These are phyloP conservation scores for Aepyceros melampus DNA, from an alignment of 2,113 vertebrate genomes.

Conservation along the genomic window DNA sequence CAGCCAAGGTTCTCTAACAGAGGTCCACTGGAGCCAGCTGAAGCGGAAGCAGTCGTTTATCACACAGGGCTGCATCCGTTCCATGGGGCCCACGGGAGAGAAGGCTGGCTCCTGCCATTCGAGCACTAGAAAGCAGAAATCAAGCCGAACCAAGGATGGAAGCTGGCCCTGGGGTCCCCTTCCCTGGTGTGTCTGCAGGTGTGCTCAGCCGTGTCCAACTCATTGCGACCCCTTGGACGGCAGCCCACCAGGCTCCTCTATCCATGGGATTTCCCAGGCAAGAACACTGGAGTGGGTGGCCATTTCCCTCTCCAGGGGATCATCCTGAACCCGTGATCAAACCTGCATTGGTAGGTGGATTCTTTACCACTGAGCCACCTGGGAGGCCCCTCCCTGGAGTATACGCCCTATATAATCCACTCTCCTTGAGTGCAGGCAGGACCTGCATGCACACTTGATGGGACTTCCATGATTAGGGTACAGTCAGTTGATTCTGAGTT, in stretches of 20 bases:
- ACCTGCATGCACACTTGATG: no score
- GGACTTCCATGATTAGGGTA: no score
- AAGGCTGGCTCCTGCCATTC: background rate
- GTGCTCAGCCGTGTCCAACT: background rate
- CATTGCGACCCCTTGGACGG: fast-evolving
- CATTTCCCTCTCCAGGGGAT: background rate
- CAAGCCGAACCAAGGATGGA: background rate
- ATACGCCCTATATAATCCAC: fast-evolving
- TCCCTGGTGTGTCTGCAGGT: background rate
- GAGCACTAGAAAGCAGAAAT: background rate
- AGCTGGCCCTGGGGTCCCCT: background rate
- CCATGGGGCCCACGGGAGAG: background rate
- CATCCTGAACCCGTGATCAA: background rate
- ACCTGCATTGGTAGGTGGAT: background rate
- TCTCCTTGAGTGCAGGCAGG: background rate
- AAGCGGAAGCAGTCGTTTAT: background rate
- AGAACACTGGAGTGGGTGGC: background rate
- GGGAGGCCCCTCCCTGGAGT: background rate
- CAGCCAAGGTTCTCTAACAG: no score
- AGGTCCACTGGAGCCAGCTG: background rate
- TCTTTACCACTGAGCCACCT: background rate
- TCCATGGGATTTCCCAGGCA: background rate
- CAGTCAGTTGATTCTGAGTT: background rate
- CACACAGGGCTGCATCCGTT: fast-evolving
- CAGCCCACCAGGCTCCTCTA: background rate